Evolutionary conservation across 2,888 invertebrate species (phyloP), one percentile per base, ranked within the genome.

Genomic region (Trichogramma evanescens): DNA sequence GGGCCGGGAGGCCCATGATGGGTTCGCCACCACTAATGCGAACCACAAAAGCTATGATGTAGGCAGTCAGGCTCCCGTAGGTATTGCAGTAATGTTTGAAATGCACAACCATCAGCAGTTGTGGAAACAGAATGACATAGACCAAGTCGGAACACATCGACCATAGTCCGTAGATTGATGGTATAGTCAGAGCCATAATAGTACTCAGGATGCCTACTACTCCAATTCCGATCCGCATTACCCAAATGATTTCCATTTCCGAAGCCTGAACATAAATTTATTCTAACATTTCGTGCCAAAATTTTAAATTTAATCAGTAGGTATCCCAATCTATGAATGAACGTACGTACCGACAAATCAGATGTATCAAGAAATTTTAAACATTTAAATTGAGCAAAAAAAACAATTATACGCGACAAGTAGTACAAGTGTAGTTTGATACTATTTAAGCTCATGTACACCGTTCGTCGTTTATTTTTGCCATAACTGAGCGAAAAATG

Each of bases 101-200:
- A 81, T 98, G 96, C 38, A 99, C 95, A 69, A 98, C 98, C 89
- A 95, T 95, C 70, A 97, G 84, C 38, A 99, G 86, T 80, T 96
- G 99, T 0, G 99, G 98, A 80, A 99, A 99, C 69, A 99, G 86
- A 75, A 99, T 95, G 69, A 97, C 96, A 83, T 97, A 99, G 67
- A 99, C 97, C 76, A 99, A 83, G 81, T 99, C 99, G 51, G 97
- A 96, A 80, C 98, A 98, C 87, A 99, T 91, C 65, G 95, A 96
- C 97, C 97, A 99, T 61, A 99, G 83, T 8, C 95, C 96, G 79
- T 99, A 99, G 77, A 99, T 97, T 69, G 96, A 95, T 65, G 94
- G 92, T 71, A 99, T 97, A 66, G 94, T 94, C 69, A 99, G 85
- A 9, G 96, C 98, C 95, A 99, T 97, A 66, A 92, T 84, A 7